Evolutionary conservation across 2,888 invertebrate species (phyloP), one percentile per base, ranked within the genome.

Genomic region (Ecliptopera silaceata): DNA sequence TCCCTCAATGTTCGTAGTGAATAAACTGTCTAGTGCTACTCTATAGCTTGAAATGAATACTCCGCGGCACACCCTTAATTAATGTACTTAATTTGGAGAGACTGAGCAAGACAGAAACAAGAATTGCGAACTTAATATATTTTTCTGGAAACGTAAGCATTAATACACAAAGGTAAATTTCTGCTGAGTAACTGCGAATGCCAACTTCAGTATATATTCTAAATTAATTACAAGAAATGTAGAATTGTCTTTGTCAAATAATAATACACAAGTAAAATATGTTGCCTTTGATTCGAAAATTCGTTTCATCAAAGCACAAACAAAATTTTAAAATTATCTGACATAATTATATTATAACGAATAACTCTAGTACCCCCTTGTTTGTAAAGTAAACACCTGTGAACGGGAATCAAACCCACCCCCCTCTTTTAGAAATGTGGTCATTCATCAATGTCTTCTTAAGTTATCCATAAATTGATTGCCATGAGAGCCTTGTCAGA

Each of bases 101-200:
- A 50, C 47, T 44, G 56, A 62, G 67, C 69, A 72, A 65, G 64
- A 68, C 68, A 63, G 66, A 61, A 59, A 64, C 65, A 67, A 69
- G 74, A 76, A 78, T 78, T 76, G 75, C 68, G 66, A 71, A 73
- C 69, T 77, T 77, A 76, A 76, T 80, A 78, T 74, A 75, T 75
- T 71, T 72, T 59, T 61, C 62, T 59, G 70, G 63, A 67, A 59
- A 60, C 54, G 52, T 62, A 64, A 34, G 57, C 62, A 62, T 66
- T 61, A 65, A 66, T 70, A 70, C 70, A 70, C 67, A 54, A 44
- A 55, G 61, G 51, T 44, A 51, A 49, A 52, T 59, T 56, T 6
- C 42, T 22, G 46, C 12, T 32, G 56, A 54, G 52, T 49, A 56
- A 48, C 52, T 45, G 46, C 2, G 31, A 17, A 17, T 4, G 10